Conservation (phyloP, 2,888 invertebrate genomes). For the Holacanthella duospinosa region DNA sequence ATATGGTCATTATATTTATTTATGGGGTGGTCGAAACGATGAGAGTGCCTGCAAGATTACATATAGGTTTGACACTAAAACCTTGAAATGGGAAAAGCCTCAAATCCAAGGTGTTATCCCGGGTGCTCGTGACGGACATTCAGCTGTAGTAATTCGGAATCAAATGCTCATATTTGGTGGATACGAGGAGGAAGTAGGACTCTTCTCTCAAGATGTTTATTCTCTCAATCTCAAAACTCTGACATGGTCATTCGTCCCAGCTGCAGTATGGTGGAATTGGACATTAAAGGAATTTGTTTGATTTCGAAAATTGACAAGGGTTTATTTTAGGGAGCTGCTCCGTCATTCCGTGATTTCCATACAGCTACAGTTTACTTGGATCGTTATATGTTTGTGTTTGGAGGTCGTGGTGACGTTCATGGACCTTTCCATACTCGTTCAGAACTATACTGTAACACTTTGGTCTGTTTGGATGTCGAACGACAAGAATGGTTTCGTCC, state of each 20-base stretch:
- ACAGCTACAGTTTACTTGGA: slow-evolving; percentile 66
- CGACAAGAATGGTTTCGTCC: slow-evolving; percentile 59
- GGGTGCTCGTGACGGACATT: slow-evolving; percentile 79
- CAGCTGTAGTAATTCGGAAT: slow-evolving; percentile 58
- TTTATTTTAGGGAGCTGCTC: slow-evolving; percentile 50
- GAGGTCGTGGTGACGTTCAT: slow-evolving; percentile 68
- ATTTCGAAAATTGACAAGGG: neutral
- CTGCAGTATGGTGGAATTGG: slow-evolving; percentile 21
- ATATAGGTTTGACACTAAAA: slow-evolving; percentile 65
- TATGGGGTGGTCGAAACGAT: slow-evolving; percentile 91
- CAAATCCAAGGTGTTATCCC: slow-evolving; percentile 59
- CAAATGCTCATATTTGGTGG: slow-evolving; percentile 83
- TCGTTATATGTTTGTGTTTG: slow-evolving; percentile 73
- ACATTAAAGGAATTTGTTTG: neutral
- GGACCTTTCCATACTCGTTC: slow-evolving; percentile 54
- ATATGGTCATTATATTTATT: slow-evolving; percentile 62
- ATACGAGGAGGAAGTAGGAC: slow-evolving; percentile 70
- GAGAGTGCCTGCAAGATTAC: slow-evolving; percentile 66
- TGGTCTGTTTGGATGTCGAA: slow-evolving; percentile 58
- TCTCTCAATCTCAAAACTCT: slow-evolving; percentile 60
- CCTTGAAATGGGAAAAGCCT: slow-evolving; percentile 57
- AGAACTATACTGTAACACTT: slow-evolving; percentile 61
- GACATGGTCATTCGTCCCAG: slow-evolving; percentile 53
- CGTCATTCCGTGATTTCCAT: slow-evolving; percentile 75
- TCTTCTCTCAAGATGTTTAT: slow-evolving; percentile 69